Evolutionary conservation across 2,113 vertebrate genomes (phyloP).

Genomic region (Gopherus evgoodei): DNA sequence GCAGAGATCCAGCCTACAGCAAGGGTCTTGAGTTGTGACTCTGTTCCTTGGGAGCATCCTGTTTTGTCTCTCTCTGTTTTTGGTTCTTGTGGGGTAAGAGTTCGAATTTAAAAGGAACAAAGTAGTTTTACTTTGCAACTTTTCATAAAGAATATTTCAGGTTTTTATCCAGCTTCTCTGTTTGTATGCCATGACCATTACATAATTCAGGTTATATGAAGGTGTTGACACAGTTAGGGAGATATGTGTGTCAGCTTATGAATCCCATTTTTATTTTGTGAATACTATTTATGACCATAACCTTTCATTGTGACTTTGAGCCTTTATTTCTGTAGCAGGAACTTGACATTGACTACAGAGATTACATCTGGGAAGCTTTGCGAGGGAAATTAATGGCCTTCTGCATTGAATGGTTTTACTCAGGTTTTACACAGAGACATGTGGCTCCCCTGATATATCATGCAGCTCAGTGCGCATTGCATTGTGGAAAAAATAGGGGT

Average conservation of each 20-base stretch:
- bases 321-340: slow-evolving; percentile 7
- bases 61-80: neutral
- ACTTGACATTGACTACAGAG: slow-evolving; percentile 1
- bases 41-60: neutral
- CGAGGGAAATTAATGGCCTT: neutral
- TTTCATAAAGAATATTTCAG: neutral
- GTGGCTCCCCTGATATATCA: neutral
- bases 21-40: neutral
- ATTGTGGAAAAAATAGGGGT: neutral
- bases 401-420: neutral
- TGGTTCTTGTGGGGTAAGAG: neutral
- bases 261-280: neutral
- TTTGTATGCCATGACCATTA: neutral
- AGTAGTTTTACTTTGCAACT: neutral
- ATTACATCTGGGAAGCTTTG: neutral
- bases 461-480: neutral
- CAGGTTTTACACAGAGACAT: neutral
- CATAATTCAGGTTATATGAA: neutral
- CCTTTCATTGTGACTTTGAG: neutral
- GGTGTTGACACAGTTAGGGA: neutral
- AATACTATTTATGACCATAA: neutral
- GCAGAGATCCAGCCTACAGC: neutral
- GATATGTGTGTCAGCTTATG: rapidly evolving
- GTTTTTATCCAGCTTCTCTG: neutral
- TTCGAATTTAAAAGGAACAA: neutral